Percentiles rank a stretch among this genome's conserved stretches.
Conservation (phyloP, 2,888 invertebrate genomes). For the Drosophila seclusa region DNA sequence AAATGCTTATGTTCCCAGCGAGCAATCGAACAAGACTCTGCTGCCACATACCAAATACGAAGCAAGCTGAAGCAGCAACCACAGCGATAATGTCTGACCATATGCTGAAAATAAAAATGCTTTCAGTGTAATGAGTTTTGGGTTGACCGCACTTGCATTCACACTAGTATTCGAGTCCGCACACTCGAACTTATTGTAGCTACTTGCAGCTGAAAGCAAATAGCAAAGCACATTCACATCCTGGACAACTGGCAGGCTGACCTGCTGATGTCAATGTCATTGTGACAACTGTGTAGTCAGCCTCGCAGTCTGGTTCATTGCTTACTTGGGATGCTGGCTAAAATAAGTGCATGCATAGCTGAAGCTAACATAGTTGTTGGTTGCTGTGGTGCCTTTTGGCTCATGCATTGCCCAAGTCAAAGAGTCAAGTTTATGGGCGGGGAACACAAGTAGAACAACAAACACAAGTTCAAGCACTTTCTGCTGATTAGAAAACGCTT, state of each 20-base stretch:
- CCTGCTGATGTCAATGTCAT: slow-evolving; percentile 60
- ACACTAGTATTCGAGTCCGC: background rate
- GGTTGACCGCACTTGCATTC: slow-evolving; percentile 38
- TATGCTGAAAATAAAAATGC: slow-evolving; percentile 65
- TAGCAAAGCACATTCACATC: slow-evolving; percentile 56
- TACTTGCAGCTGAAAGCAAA: slow-evolving; percentile 42
- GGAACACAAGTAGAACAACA: slow-evolving; percentile 22
- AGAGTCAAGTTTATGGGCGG: slow-evolving; percentile 54
- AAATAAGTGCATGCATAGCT: slow-evolving; percentile 37
- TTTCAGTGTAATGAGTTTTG: slow-evolving; percentile 70
- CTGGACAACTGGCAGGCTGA: slow-evolving; percentile 40
- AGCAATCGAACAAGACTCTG: slow-evolving; percentile 24
- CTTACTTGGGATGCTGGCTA: slow-evolving; percentile 16
- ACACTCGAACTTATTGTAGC: slow-evolving; percentile 2
- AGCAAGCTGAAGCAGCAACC: slow-evolving; percentile 26
- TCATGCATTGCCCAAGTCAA: slow-evolving; percentile 56
- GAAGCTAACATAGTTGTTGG: slow-evolving; percentile 1
- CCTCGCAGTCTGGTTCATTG: background rate
- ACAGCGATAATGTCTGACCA: slow-evolving; percentile 30
- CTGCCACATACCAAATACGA: slow-evolving; percentile 29
- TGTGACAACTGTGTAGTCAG: slow-evolving; percentile 57
- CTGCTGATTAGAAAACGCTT: slow-evolving; percentile 72
- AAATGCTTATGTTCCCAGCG: slow-evolving; percentile 14
- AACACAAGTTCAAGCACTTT: slow-evolving; percentile 58
- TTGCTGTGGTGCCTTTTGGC: slow-evolving; percentile 42